Conservation (phyloP, 1,140 invertebrate genomes). For the Drosophila arawakana region DNA sequence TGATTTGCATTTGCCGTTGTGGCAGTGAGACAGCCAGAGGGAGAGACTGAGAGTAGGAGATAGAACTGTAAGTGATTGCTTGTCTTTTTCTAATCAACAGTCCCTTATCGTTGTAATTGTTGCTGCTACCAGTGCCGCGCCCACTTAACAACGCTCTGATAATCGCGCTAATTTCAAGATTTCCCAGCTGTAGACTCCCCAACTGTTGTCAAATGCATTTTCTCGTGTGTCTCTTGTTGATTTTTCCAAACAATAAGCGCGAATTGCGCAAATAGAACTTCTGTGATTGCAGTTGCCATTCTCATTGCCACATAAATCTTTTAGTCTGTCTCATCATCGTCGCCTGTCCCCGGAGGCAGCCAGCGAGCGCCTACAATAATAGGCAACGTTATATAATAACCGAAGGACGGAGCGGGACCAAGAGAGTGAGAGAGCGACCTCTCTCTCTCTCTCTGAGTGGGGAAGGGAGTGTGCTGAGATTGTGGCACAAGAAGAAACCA, state of each 20-base stretch:
- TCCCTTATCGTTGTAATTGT: constrained; percentile 54
- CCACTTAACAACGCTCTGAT: constrained; percentile 78
- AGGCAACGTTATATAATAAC: constrained; percentile 17
- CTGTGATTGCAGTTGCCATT: constrained; percentile 18
- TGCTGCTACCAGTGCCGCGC: constrained; percentile 8
- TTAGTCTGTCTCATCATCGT: constrained; percentile 37
- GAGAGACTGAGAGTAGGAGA: not conserved
- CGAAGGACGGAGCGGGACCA: no score
- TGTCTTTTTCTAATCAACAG: constrained; percentile 67
- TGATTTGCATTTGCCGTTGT: constrained; percentile 68
- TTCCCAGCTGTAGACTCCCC: constrained; percentile 70
- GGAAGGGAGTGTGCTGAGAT: constrained; percentile 21
- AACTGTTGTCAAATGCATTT: constrained; percentile 63
- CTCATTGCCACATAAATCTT: constrained; percentile 38
- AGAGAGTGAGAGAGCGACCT: no score
- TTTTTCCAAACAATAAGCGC: constrained; percentile 82
- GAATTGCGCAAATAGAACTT: constrained; percentile 78
- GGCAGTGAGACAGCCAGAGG: not conserved
- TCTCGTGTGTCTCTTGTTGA: constrained; percentile 65
- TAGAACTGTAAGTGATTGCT: constrained; percentile 71
- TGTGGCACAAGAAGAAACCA: constrained; percentile 20
- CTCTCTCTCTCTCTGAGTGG: no score
- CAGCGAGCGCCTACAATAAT: constrained; percentile 64
- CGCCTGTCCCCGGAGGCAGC: constrained; percentile 63
- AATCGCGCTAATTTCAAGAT: constrained; percentile 84